phyloP scores from a whole-genome alignment of 2,113 vertebrate genomes.

The Thryonomys swinderianus region DNA sequence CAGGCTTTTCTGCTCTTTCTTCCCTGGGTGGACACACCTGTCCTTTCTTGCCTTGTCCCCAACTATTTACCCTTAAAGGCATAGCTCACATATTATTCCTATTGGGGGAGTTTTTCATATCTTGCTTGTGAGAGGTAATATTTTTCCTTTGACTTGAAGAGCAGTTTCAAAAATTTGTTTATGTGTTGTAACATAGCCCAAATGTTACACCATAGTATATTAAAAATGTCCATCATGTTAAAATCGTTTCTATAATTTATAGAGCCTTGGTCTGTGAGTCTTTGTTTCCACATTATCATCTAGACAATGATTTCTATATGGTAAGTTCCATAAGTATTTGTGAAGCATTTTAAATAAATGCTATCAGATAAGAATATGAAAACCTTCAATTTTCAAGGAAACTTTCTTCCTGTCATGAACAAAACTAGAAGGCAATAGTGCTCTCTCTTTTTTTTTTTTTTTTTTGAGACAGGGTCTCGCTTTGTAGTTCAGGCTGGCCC shows the following conservation, averaged over 20 bases:
- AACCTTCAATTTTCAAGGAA: background rate
- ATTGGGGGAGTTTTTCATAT: background rate
- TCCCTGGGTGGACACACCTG: no score
- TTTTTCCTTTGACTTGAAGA: slow-evolving; percentile 12
- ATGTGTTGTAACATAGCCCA: background rate
- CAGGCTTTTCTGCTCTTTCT: background rate
- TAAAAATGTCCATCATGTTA: background rate
- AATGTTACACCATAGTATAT: no score
- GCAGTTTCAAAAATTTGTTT: background rate
- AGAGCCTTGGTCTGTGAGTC: background rate
- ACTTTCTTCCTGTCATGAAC: background rate
- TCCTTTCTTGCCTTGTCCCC: background rate
- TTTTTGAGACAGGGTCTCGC: no score
- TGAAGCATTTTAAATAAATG: background rate
- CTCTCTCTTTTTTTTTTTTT: background rate
- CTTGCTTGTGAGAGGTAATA: background rate
- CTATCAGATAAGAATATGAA: slow-evolving; percentile 4
- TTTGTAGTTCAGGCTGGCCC: no score
- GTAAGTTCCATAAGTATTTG: slow-evolving; percentile 4
- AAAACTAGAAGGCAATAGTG: background rate
- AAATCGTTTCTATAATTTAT: slow-evolving; percentile 13
- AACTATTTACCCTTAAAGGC: background rate
- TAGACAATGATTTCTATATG: background rate
- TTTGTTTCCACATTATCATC: slow-evolving; percentile 7
- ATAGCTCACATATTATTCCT: background rate